Conservation (phyloP, 2,888 invertebrate genomes). For the Elegia similella region DNA sequence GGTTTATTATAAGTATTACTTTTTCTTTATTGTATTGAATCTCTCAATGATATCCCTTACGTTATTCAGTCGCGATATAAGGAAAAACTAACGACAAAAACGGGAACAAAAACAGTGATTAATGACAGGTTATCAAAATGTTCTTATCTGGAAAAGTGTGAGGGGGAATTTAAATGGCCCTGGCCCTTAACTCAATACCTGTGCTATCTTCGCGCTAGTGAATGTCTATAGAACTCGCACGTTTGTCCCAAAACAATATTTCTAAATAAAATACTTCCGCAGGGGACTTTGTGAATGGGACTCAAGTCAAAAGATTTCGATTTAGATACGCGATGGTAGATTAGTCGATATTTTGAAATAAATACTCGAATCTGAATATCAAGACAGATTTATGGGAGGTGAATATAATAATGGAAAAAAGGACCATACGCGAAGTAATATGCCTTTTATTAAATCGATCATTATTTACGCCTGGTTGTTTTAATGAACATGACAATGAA, state of each 20-base stretch:
- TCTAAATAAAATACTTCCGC: conserved; percentile 70
- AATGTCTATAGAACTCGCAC: conserved; percentile 50
- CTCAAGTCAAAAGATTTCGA: conserved; percentile 24
- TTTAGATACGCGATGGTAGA: conserved; percentile 2
- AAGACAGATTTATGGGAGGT: not conserved
- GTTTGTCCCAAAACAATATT: conserved; percentile 69
- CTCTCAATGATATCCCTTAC: not conserved
- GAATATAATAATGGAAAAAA: not conserved
- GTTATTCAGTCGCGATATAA: not conserved
- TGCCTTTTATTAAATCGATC: not conserved
- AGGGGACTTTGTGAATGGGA: conserved; percentile 38
- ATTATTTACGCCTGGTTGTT: not conserved
- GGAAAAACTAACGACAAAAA: not conserved
- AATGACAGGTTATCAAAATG: conserved; percentile 3
- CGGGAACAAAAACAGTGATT: conserved; percentile 6
- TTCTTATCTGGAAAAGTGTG: conserved; percentile 26
- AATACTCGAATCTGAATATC: not conserved
- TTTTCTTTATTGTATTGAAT: too few relatives aligned
- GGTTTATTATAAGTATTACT: not conserved
- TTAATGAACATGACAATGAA: too few relatives aligned
- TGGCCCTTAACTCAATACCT: conserved; percentile 55
- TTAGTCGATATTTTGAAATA: not conserved
- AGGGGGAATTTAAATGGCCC: conserved; percentile 52
- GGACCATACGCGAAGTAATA: not conserved
- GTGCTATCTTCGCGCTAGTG: conserved; percentile 38